Base-by-base conservation (phyloP, 2,888 invertebrate genomes). In the Ornithoptera priamus region DNA sequence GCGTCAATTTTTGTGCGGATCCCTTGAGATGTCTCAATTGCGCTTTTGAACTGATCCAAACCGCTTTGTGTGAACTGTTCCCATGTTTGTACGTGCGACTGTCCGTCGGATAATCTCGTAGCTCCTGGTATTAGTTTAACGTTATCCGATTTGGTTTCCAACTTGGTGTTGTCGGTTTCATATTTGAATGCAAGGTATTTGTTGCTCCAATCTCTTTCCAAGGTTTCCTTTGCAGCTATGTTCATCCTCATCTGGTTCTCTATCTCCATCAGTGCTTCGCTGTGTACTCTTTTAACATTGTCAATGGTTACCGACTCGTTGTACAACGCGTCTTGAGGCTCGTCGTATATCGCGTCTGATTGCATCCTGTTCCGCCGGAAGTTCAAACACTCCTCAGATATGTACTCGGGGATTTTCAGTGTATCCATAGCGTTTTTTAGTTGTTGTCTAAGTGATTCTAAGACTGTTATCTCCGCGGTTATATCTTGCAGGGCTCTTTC, bases 171-270 rank as follows among this genome's bases (percentile, higher is more conserved):
- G 2, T 91, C 84, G 0, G 94, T 93, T 78, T 98, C 97, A 58
- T 96, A 95, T 78, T 96, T 95, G 77, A 96, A 95, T 1, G 97
- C 94, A 74, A 96, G 94, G 74, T 93, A 94, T 88, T 98, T 98
- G 81, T 98, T 96, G 76, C 97, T 97, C 97, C 97, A 98, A 82
- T 98, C 97, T 73, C 94, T 94, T 88, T 98, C 98, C 72, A 98
- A 83, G 36, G 96, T 94, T 73, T 95, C 94, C 80, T 97, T 97
- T 0, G 96, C 95, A 0, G 96, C 95, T 65, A 96, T 94, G 78
- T 97, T 95, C 81, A 96, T 94, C 30, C 93, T 83, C 76, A 96
- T 87, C 81, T 97, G 96, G 65, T 93, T 89, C 69, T 96, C 95
- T 1, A 96, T 94, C 73, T 96, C 95, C 72, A 93, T 93, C 12